These are phyloP conservation scores for Melieria omissa DNA, from an alignment of 2,888 invertebrate species.

Conservation along the genomic window DNA sequence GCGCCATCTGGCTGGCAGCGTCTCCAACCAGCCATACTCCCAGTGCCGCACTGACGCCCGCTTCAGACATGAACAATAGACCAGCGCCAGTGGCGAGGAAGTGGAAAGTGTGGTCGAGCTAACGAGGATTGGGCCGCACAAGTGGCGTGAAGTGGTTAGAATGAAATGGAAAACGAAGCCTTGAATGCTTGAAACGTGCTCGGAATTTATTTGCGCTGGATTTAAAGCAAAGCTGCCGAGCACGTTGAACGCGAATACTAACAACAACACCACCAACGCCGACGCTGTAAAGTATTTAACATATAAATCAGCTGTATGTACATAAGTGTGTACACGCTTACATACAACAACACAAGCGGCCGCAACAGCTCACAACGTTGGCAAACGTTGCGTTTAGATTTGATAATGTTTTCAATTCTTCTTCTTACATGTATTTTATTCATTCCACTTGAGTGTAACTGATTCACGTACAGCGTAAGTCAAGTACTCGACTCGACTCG, in stretches of 20 bases:
- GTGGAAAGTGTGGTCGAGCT: not conserved
- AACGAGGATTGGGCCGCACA: slow-evolving; percentile 5
- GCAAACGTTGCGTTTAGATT: too few relatives aligned
- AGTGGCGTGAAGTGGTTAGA: not conserved
- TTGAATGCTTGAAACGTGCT: slow-evolving; percentile 54
- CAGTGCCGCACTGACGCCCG: not conserved
- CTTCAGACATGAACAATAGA: not conserved
- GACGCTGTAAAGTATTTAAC: too few relatives aligned
- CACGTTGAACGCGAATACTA: not conserved
- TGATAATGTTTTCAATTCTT: too few relatives aligned
- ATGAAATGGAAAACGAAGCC: slow-evolving; percentile 44
- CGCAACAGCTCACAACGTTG: not conserved
- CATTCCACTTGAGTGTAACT: too few relatives aligned
- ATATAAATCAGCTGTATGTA: not conserved
- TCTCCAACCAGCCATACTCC: too few relatives aligned
- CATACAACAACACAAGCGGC: not conserved
- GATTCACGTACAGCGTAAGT: too few relatives aligned
- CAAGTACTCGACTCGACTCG: too few relatives aligned
- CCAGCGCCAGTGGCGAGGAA: slow-evolving; percentile 7
- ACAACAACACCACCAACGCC: too few relatives aligned
- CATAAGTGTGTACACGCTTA: not conserved
- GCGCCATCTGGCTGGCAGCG: too few relatives aligned
- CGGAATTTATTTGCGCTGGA: slow-evolving; percentile 46
- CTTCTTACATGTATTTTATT: too few relatives aligned
- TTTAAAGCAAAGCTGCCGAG: slow-evolving; percentile 11